These are phyloP conservation scores for Eristalinus sepulchralis DNA, from an alignment of 2,888 invertebrate species.

Conservation along the genomic window DNA sequence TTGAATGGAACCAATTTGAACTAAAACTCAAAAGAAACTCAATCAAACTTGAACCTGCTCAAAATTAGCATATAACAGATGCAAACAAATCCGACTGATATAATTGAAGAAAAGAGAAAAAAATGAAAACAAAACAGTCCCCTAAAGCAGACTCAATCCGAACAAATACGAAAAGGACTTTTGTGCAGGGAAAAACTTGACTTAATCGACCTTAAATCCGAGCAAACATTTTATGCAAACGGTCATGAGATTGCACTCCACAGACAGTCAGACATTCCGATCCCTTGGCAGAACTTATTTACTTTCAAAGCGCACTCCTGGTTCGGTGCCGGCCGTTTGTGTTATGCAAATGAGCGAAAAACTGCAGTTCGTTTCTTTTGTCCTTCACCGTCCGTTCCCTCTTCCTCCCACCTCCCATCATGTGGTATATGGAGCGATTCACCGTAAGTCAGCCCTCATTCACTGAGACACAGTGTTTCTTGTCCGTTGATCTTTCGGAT, in stretches of 20 bases:
- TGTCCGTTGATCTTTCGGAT: conserved; percentile 35
- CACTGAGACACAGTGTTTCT: neutral
- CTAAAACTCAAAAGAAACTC: no score
- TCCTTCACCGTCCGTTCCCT: neutral
- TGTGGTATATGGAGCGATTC: no score
- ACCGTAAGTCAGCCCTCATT: neutral
- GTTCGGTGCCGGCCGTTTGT: neutral
- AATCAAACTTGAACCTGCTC: no score
- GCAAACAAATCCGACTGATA: no score
- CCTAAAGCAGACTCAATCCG: no score
- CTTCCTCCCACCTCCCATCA: neutral
- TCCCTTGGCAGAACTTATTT: neutral
- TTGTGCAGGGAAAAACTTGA: neutral
- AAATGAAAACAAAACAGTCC: no score
- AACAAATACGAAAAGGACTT: no score
- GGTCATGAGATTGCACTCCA: neutral
- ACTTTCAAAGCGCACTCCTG: neutral
- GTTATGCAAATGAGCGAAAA: conserved; percentile 25
- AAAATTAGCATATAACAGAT: no score
- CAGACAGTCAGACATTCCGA: neutral
- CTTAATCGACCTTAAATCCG: neutral
- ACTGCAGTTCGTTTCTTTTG: conserved; percentile 5
- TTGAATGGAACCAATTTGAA: no score
- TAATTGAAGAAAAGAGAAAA: no score
- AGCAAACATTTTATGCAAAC: neutral